phyloP scores from a whole-genome alignment of 2,888 invertebrate genomes.

The Tetragonula carbonaria region DNA sequence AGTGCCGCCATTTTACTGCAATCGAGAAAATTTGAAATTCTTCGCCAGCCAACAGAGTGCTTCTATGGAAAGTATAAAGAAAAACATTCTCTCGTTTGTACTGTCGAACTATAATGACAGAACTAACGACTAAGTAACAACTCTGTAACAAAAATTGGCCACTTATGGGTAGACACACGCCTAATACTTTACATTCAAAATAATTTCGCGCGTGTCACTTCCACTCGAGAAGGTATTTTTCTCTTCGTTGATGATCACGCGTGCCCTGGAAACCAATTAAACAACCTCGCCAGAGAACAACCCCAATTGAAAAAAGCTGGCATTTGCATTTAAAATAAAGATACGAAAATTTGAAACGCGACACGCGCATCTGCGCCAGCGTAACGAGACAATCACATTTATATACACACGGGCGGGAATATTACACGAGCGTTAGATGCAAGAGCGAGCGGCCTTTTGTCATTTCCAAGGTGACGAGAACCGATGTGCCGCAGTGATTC shows the following conservation, averaged over 20 bases:
- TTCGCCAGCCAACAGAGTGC: too few relatives aligned
- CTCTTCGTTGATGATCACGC: neutral
- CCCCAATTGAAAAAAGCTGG: neutral
- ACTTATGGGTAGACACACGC: too few relatives aligned
- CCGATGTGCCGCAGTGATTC: conserved; percentile 1
- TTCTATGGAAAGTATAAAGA: too few relatives aligned
- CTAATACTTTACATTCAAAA: too few relatives aligned
- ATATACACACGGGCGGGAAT: conserved; percentile 6
- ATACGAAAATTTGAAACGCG: neutral
- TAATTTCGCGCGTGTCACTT: neutral
- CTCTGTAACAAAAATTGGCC: too few relatives aligned
- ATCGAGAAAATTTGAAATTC: too few relatives aligned
- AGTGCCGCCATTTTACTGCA: too few relatives aligned
- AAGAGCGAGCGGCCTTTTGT: conserved; percentile 23
- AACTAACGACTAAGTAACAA: too few relatives aligned
- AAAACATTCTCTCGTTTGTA: too few relatives aligned
- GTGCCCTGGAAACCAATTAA: too few relatives aligned
- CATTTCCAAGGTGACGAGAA: conserved; percentile 21
- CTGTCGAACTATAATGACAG: too few relatives aligned
- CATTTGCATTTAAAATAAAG: conserved; percentile 25
- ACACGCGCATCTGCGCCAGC: neutral
- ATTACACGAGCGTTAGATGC: conserved; percentile 10
- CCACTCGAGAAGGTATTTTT: too few relatives aligned
- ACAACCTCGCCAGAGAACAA: neutral
- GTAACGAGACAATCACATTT: conserved; percentile 15